Base-by-base conservation (phyloP, 2,797 vertebrate genomes). In the Champsocephalus gunnari region DNA sequence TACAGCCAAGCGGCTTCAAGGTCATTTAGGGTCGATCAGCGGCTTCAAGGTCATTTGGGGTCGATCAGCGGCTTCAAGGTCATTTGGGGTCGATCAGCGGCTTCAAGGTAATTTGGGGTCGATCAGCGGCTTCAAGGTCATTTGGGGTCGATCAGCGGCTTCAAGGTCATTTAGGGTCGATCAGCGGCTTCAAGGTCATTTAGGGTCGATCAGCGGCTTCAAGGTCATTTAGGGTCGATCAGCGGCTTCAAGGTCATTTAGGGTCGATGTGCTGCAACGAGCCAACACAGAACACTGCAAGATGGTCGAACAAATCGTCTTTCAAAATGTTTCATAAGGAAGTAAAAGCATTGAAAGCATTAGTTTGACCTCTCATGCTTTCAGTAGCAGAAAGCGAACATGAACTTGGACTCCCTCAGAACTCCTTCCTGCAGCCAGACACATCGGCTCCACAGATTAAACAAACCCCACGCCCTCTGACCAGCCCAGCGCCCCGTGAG, bases 401-500 rank as follows among this genome's bases (percentile, higher is more conserved):
- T 53, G 12, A 16, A 34, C 5, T 50, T 43, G 28, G 14, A 16
- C 3, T 5, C 19, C 50, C 21, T 16, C 34, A 2, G 24, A 24
- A 58, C 54, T 54, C 63, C 51, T 68, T 24, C 4, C 43, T 71
- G 58, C 49, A 24, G 19, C 19, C 63, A 82, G 78, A 86, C 82
- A 8, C 4, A 1, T 61, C 41, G 82, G 24, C 76, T 83, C 78
- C 63, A 5, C n/a, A 10, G 17, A 19, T 72, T 73, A 48, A 68
- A 17, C 32, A 62, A 76, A 55, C 66, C 53, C 14, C 28, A 2
- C 66, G 11, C 77, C 61, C 78, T 74, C 61, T 69, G 81, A 85
- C 69, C 6, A 8, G n/a, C 1, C 9, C 34, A 38, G 6, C 34
- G 19, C 34, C 58, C 14, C 2, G 56, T 17, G 49, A 9, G 4